A percentile compares a stretch with the other conserved stretches of the same genome.
phyloP scores from a whole-genome alignment of 2,888 invertebrate species.

The Taphrorychus bicolor region DNA sequence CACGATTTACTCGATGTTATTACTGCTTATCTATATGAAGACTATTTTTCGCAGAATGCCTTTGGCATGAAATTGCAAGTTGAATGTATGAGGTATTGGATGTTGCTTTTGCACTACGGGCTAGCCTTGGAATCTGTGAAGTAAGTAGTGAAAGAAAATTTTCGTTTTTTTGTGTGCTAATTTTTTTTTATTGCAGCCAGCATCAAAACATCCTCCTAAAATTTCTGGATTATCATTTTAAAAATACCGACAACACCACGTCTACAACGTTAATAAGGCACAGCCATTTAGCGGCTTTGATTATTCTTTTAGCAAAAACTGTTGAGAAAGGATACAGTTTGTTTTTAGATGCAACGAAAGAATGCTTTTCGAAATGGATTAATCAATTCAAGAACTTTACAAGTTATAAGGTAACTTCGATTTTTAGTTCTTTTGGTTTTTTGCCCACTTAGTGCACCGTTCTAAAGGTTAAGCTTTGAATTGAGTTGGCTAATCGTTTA shows the following conservation, averaged over 20 bases:
- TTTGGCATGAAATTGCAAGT: slow-evolving; percentile 66
- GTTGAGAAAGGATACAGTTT: slow-evolving; percentile 43
- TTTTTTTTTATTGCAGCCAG: slow-evolving; percentile 15
- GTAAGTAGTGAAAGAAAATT: slow-evolving; percentile 45
- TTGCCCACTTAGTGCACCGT: no score
- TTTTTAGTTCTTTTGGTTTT: neutral
- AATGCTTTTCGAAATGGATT: slow-evolving; percentile 60
- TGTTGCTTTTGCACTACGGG: slow-evolving; percentile 64
- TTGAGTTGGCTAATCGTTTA: no score
- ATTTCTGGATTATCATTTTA: slow-evolving; percentile 65
- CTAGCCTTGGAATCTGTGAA: slow-evolving; percentile 61
- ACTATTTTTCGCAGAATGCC: slow-evolving; percentile 60
- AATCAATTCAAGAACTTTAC: slow-evolving; percentile 58
- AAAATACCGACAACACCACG: slow-evolving; percentile 63
- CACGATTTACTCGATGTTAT: slow-evolving; percentile 65
- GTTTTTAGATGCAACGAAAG: slow-evolving; percentile 5
- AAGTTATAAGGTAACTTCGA: slow-evolving; percentile 56
- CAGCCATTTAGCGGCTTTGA: slow-evolving; percentile 65
- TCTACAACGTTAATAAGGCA: slow-evolving; percentile 63
- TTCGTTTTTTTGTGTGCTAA: neutral
- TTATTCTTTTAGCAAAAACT: slow-evolving; percentile 43
- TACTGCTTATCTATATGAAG: slow-evolving; percentile 65
- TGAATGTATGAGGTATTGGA: slow-evolving; percentile 68
- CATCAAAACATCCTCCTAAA: slow-evolving; percentile 56
- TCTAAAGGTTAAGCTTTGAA: no score